Evolutionary conservation across 92 coral and sea anemone species (phyloP), one percentile per base, ranked within the genome.

Genomic region (Desmophyllum pertusum): DNA sequence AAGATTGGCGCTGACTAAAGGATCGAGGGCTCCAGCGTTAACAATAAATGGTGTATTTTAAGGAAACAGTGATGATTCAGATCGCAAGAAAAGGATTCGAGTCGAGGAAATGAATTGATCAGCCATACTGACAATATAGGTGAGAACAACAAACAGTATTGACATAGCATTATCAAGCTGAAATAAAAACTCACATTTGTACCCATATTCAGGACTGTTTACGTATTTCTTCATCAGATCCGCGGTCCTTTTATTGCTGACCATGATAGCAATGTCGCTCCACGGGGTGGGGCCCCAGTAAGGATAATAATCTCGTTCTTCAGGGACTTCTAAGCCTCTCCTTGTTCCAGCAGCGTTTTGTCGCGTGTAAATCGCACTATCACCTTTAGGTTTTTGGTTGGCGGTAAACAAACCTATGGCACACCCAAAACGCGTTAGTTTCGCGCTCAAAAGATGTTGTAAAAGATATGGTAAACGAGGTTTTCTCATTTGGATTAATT

Each of bases 201-300:
- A 46, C 1, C 70, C 77, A 41, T 81, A 81, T 55, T 81, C 53
- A 29, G 78, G 78, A 29, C 85, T 51, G 61, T 23, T 72, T 21
- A 81, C 85, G 45, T 81, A 71, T 27, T 70, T 55, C 31, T 71
- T 71, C 85, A 81, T 81, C 10, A 81, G 19, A 4, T 59, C 3
- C 31, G 68, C 80, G 59, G 81, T 73, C 78, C 41, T 78, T 46
- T 11, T 75, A 75, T 83, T 69, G 65, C 87, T 83, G 64, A 75
- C 75, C 81, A 83, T 73, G 41, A 83, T 74, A 51, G 87, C 87
- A 50, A 83, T 83, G 87, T 83, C 87, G 81, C 33, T 83, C 87
- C 87, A 83, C 50, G 80, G 80, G 4, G 62, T 74, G 51, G 87
- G 87, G 75, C 81, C 80, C 87, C 87, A 83, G 81, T 83, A 83